Evolutionary conservation across 92 coral and sea anemone species (phyloP), one percentile per base, ranked within the genome.

Genomic region (Siderastrea siderea): DNA sequence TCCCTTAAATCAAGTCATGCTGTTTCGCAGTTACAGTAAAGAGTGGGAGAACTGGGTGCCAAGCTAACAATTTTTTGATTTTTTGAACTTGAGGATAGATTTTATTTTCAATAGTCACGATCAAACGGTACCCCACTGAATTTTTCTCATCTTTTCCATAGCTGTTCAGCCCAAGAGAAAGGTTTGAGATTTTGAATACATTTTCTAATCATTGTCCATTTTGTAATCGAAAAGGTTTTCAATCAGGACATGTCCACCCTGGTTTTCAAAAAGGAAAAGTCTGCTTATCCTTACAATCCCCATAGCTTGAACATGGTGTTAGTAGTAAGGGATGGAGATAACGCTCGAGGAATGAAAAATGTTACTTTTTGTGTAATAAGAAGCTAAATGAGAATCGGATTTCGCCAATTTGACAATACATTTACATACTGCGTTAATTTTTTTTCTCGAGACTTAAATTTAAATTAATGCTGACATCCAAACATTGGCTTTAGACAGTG

Each of bases 21-120:
- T 71, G 79, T 83, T 74, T 55, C 77, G 86, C 68, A 57, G 64
- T 61, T 84, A 57, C 45, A 8, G 16, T 46, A 55, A 46, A 45
- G 59, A 57, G 50, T 10, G 14, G 43, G 45, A 7, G 12, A 46
- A 53, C 4, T 47, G 78, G 68, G 66, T 59, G 59, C 57, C 67
- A n/a, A n/a, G 54, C 62, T 48, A 71, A 45, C 68, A 70, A 71
- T 11, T 15, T 52, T 47, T 53, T 53, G 77, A 4, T 72, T 72
- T 72, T 10, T 47, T 17, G 4, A 50, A 11, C 26, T 72, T 7
- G 5, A 3, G 1, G 19, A 1, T 16, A 44, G 6, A 53, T 5
- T 53, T 53, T 53, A 5, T 53, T 5, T 53, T 10, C 57, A 6
- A 0, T 53, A 53, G 10, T 53, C 6, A 10, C 57, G 10, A 53